These are phyloP conservation scores for Cartodere bifasciata DNA, from an alignment of 2,888 invertebrate genomes.

Conservation along the genomic window DNA sequence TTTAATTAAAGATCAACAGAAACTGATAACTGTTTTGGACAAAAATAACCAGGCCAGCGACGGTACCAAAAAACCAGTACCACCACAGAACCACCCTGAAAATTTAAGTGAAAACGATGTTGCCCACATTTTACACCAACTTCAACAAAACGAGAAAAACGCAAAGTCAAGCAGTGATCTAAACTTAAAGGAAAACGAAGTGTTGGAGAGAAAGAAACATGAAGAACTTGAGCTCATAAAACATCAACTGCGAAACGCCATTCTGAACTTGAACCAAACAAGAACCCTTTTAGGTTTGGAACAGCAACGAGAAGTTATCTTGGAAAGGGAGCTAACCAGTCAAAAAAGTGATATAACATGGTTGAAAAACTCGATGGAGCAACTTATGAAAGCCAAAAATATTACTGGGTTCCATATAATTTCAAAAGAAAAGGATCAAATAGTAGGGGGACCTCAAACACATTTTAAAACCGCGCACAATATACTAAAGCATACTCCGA, in stretches of 20 bases:
- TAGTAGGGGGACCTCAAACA: too few species aligned
- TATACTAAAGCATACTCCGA: too few species aligned
- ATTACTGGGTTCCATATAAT: constrained; percentile 1
- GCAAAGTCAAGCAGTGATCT: constrained; percentile 2
- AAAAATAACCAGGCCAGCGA: constrained; percentile 9
- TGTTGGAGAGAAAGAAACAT: constrained; percentile 8
- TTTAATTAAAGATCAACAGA: constrained; percentile 27
- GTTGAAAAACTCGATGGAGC: constrained; percentile 11
- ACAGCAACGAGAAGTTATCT: constrained; percentile 15
- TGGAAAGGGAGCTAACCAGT: constrained; percentile 19
- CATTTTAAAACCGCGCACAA: too few species aligned
- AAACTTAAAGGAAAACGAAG: constrained; percentile 8
- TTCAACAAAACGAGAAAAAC: constrained; percentile 10
- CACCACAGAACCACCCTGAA: constrained; percentile 5
- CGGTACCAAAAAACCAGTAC: not conserved
- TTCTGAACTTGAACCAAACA: constrained; percentile 18
- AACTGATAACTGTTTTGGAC: constrained; percentile 21
- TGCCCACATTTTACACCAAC: constrained; percentile 13
- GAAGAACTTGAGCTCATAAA: constrained; percentile 18
- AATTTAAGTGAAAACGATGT: constrained; percentile 12
- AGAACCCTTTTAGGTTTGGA: constrained; percentile 15
- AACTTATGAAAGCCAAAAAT: constrained; percentile 5
- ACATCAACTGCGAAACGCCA: constrained; percentile 15
- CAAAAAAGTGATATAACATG: constrained; percentile 16
- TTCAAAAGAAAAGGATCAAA: too few species aligned